Base-by-base conservation (phyloP, 2,113 vertebrate genomes). In the Vimba vimba region DNA sequence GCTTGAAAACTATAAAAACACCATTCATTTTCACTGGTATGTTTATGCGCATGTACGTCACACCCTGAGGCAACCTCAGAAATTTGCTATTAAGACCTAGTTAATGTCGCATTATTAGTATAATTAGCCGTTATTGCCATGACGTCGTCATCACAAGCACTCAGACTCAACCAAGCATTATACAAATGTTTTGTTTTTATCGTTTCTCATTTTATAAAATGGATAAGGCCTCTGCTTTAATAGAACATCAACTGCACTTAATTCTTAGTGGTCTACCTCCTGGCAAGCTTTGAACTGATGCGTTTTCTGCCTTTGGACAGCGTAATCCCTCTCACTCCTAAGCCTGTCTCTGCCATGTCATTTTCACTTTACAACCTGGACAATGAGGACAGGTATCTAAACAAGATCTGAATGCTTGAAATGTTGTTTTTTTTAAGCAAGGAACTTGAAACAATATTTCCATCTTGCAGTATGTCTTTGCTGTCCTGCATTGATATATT, bases 361-460 rank as follows among this genome's bases (percentile, higher is more conserved):
- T 81, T 81, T 81, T 25, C 79, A 81, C 59, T 64, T 66, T 62
- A 81, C 39, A 66, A 66, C 79, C 59, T 81, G 79, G 39, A 81
- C 79, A 66, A 25, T 60, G 77, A 79, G 77, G 57, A 62, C 23
- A 0, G 57, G 23, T 57, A 25, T 79, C 57, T 62, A 36, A 64
- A 47, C 79, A 66, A 81, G 79, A 66, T 81, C 79, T 71, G 93
- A 96, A 91, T 89, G 92, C 96, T 96, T 95, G 95, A 97, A 96
- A 96, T 95, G 93, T 95, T 95, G n/a, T 96, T 94, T 95, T 95
- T 96, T 94, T 88, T 92, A 92, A 92, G 92, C 96, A 97, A 96
- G 91, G 89, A 83, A 89, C 91, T 87, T 92, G 78, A 91, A 91
- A 97, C 95, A 93, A 94, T 95, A 88, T 92, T 93, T 95, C 94